Evolutionary conservation across 2,888 invertebrate species (phyloP).

Genomic region (Dicycla oo): DNA sequence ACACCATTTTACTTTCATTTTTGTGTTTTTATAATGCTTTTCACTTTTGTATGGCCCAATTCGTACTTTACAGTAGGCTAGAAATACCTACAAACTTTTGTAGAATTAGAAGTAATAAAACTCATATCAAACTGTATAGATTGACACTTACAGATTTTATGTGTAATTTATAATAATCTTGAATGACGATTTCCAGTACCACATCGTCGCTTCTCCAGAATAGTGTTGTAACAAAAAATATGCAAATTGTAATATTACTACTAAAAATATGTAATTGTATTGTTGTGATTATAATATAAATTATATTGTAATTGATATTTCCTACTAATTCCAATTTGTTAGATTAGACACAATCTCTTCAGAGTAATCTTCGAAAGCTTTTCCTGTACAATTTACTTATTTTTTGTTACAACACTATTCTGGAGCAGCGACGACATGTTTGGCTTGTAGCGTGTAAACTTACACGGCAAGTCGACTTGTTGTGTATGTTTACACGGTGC

Average conservation of each 20-base stretch:
- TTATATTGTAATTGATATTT: no score
- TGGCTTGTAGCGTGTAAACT: neutral
- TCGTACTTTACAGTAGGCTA: constrained; percentile 21
- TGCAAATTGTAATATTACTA: no score
- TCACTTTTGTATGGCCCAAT: constrained; percentile 13
- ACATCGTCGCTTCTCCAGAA: no score
- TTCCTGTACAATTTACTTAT: no score
- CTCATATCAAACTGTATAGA: constrained; percentile 53
- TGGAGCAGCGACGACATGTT: no score
- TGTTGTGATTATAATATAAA: no score
- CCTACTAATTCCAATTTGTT: no score
- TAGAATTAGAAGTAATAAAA: constrained; percentile 37
- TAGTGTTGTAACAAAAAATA: no score
- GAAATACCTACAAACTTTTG: constrained; percentile 17
- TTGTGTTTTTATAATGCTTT: neutral
- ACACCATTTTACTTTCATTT: neutral
- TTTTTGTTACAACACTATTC: no score
- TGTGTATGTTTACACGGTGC: neutral
- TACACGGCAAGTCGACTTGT: neutral
- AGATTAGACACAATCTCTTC: no score
- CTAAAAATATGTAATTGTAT: no score
- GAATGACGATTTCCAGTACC: neutral
- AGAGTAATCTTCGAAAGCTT: no score
- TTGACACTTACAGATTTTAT: constrained; percentile 7
- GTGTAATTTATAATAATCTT: constrained; percentile 15